These are phyloP conservation scores for Choloepus hoffmanni DNA, from an alignment of 2,113 vertebrate species.

Conservation along the genomic window DNA sequence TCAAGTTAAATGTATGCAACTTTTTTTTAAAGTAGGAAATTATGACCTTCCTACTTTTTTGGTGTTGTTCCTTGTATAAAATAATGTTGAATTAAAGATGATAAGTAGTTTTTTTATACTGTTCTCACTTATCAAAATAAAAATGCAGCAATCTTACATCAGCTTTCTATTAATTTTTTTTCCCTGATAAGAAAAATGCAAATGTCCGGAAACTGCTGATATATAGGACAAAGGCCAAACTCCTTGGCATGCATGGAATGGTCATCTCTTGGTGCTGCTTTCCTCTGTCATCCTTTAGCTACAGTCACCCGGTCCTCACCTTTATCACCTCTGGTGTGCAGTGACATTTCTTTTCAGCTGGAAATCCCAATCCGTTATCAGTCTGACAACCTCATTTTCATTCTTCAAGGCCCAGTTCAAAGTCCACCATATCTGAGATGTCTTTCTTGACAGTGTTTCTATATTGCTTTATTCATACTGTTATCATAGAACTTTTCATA, in stretches of 20 bases:
- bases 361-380: neutral
- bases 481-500: neutral
- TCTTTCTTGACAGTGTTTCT: neutral
- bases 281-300: neutral
- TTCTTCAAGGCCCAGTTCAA: neutral
- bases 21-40: neutral
- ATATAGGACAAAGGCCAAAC: neutral
- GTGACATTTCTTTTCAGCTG: neutral
- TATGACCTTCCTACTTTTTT: neutral
- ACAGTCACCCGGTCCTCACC: rapidly evolving
- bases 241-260: neutral
- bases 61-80: neutral
- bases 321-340: neutral
- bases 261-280: neutral
- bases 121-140: constrained; percentile 23
- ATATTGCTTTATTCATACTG: neutral
- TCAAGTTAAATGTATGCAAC: neutral
- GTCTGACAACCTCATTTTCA: neutral
- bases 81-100: neutral
- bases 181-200: neutral
- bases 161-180: neutral
- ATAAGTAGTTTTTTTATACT: neutral
- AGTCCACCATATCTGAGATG: no score
- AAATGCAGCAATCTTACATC: neutral
- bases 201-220: neutral